A percentile compares a stretch with the other conserved stretches of the same genome.
phyloP scores from a whole-genome alignment of 2,888 invertebrate species.

The Lasioglossum leucozonium region DNA sequence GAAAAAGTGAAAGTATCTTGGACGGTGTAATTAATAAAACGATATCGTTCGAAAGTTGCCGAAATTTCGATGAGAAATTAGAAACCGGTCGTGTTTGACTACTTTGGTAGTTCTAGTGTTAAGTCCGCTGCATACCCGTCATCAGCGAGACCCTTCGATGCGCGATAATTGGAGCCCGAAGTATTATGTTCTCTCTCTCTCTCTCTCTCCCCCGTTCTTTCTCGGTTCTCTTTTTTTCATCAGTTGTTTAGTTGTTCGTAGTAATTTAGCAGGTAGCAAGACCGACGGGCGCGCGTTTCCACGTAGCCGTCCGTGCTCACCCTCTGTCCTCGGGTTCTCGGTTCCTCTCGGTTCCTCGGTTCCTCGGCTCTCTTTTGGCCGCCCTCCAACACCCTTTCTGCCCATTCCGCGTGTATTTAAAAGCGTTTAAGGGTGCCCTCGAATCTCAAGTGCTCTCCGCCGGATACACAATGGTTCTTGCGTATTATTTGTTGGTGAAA shows the following conservation, averaged over 20 bases:
- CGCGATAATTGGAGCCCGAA: conserved; percentile 69
- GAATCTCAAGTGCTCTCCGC: conserved; percentile 76
- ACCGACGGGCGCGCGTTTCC: conserved; percentile 56
- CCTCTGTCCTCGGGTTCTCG: conserved; percentile 28
- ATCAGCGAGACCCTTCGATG: conserved; percentile 53
- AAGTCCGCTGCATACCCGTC: conserved; percentile 19
- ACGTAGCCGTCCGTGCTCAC: conserved; percentile 40
- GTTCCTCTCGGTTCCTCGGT: conserved; percentile 33
- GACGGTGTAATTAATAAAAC: too few species aligned
- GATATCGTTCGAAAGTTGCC: neutral
- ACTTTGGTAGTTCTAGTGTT: conserved; percentile 9
- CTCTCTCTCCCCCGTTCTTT: neutral
- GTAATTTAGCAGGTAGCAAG: conserved; percentile 75
- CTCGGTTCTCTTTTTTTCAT: conserved; percentile 34
- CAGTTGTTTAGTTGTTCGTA: conserved; percentile 60
- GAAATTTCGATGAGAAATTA: neutral
- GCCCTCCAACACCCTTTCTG: conserved; percentile 58
- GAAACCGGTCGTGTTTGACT: neutral
- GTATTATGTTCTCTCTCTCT: conserved; percentile 56
- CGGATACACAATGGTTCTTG: conserved; percentile 77
- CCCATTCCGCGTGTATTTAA: conserved; percentile 77
- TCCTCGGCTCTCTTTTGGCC: conserved; percentile 41
- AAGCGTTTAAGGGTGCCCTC: conserved; percentile 80
- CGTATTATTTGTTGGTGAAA: conserved; percentile 83
- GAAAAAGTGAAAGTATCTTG: too few species aligned